phyloP scores from a whole-genome alignment of 2,888 invertebrate genomes.

The Oligia fasciuncula region DNA sequence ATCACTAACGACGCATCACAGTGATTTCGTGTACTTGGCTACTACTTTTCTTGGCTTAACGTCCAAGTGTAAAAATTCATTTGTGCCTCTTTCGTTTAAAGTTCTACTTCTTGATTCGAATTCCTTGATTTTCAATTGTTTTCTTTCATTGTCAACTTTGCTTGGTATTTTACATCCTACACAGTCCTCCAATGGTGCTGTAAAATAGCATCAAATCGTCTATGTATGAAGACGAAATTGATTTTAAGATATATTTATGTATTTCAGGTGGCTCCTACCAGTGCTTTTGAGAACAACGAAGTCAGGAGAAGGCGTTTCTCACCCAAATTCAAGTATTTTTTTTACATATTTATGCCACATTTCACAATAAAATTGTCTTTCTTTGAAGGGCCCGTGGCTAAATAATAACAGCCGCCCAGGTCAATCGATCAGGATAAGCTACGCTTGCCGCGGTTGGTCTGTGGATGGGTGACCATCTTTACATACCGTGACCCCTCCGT shows the following conservation, averaged over 20 bases:
- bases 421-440: no score
- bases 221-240: not conserved
- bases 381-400: no score
- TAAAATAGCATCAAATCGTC: not conserved
- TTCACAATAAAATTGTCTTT: no score
- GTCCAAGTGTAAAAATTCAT: not conserved
- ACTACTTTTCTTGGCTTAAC: not conserved
- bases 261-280: constrained; percentile 57
- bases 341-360: not conserved
- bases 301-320: constrained; percentile 83
- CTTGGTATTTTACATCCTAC: not conserved
- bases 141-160: not conserved
- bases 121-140: not conserved
- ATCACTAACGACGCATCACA: no score
- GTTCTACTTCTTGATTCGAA: not conserved
- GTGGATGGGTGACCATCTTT: no score
- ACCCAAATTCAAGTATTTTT: constrained; percentile 81
- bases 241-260: not conserved
- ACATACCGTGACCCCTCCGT: no score
- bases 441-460: no score
- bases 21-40: not conserved
- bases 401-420: no score
- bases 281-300: constrained; percentile 74
- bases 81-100: not conserved
- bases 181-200: not conserved